phyloP scores from a whole-genome alignment of 2,113 vertebrate species.

The Erpornis zantholeuca region DNA sequence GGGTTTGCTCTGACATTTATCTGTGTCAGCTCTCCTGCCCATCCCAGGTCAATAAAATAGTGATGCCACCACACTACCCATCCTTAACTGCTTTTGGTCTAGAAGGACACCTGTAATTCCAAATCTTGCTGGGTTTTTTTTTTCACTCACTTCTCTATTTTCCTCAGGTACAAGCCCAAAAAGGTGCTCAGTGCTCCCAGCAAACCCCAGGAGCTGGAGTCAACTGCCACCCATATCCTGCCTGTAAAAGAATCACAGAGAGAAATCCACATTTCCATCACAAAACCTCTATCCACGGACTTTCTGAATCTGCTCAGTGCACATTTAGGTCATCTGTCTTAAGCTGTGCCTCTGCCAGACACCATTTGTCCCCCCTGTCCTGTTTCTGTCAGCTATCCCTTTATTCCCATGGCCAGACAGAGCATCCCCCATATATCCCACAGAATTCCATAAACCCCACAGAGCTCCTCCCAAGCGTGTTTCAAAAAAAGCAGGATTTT shows the following conservation, averaged over 20 bases:
- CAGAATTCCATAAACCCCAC: not conserved
- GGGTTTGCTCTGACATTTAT: not conserved
- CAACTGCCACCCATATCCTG: fast-evolving
- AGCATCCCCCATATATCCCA: not conserved
- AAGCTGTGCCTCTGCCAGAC: not conserved
- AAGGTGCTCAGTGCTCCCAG: not conserved
- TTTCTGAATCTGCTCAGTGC: not conserved
- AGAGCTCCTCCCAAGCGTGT: not conserved
- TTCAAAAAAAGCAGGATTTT: not conserved
- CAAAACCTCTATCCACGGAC: not conserved
- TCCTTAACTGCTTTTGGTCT: not conserved
- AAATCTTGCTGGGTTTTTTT: not conserved
- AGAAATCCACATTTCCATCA: not conserved
- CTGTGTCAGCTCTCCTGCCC: not conserved
- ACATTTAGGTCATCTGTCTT: constrained; percentile 40
- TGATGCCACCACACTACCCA: fast-evolving
- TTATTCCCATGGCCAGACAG: not conserved
- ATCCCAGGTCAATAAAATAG: not conserved
- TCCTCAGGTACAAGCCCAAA: not conserved
- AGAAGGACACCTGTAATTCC: fast-evolving
- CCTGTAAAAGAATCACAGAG: not conserved
- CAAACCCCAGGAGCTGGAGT: fast-evolving
- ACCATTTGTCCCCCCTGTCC: not conserved
- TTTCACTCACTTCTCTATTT: not conserved
- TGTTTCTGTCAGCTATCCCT: not conserved